A percentile compares a stretch with the other conserved stretches of the same genome.
These are phyloP conservation scores for Coregonus sp. DNA, from an alignment of 2,797 vertebrate genomes.

Conservation along the genomic window DNA sequence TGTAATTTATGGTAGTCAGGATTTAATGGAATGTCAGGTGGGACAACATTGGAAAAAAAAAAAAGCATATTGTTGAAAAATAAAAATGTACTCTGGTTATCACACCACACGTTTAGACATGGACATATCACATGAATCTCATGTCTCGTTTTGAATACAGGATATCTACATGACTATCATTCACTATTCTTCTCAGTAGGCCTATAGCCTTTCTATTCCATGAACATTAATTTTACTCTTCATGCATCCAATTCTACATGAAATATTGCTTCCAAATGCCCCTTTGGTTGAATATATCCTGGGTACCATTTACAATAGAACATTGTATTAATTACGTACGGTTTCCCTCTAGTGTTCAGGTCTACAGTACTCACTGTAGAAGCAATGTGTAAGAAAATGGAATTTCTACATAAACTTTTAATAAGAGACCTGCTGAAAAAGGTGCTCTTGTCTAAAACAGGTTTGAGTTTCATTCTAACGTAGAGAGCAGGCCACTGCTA, in stretches of 20 bases:
- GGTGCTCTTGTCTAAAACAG: too few relatives aligned
- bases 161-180: neutral
- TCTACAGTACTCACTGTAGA: neutral
- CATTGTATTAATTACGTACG: neutral
- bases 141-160: neutral
- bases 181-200: neutral
- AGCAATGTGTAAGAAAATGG: neutral
- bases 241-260: neutral
- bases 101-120: neutral
- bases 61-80: conserved; percentile 37
- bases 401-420: neutral
- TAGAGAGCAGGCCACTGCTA: too few relatives aligned
- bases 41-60: conserved; percentile 42
- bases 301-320: neutral
- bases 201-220: neutral
- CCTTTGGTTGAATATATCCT: neutral
- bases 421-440: neutral
- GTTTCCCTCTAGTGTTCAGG: neutral
- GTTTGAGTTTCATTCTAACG: too few relatives aligned
- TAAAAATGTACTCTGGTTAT: conserved; percentile 31
- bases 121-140: neutral
- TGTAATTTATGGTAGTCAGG: conserved; percentile 29
- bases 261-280: neutral
- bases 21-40: conserved; percentile 23
- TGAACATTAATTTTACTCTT: neutral